Percentiles rank a stretch among this genome's conserved stretches.
Evolutionary conservation across 2,888 invertebrate genomes (phyloP).

Genomic region (Cepaea hortensis): DNA sequence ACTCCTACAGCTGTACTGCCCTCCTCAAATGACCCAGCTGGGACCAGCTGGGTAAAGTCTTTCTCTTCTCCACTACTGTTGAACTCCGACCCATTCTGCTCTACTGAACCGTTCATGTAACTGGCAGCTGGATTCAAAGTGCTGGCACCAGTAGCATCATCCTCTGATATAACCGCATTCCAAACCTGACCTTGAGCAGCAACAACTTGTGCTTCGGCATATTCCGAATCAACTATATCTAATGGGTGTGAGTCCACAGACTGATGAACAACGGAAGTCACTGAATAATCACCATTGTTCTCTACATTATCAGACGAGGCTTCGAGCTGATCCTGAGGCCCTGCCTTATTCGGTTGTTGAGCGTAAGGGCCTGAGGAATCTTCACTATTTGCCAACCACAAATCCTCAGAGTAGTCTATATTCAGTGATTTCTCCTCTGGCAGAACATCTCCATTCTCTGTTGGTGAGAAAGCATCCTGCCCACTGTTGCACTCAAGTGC

Average conservation of each 20-base stretch:
- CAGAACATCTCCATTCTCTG: conserved; percentile 45
- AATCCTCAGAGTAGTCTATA: conserved; percentile 50
- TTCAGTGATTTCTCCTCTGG: conserved; percentile 48
- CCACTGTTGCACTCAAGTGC: conserved; percentile 48
- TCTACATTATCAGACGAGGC: not conserved
- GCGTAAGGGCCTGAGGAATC: conserved; percentile 48
- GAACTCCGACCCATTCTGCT: conserved; percentile 46
- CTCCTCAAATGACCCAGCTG: conserved; percentile 46
- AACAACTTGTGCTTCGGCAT: conserved; percentile 8
- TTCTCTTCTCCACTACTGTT: conserved; percentile 44
- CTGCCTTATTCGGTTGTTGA: conserved; percentile 40
- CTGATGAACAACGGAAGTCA: conserved; percentile 5
- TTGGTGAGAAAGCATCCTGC: conserved; percentile 43
- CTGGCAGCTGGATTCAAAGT: conserved; percentile 21
- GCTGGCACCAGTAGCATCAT: not conserved
- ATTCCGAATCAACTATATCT: not conserved
- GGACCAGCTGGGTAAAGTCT: conserved; percentile 46
- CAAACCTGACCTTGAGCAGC: conserved; percentile 17
- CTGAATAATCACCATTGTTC: not conserved
- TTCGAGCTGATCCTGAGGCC: not conserved
- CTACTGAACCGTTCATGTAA: conserved; percentile 36
- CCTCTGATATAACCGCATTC: conserved; percentile 22
- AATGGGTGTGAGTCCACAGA: not conserved
- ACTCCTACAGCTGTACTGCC: not conserved
- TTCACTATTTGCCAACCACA: conserved; percentile 50